Conservation (phyloP, 2,797 vertebrate genomes). For the Macroramphosus scolopax region DNA sequence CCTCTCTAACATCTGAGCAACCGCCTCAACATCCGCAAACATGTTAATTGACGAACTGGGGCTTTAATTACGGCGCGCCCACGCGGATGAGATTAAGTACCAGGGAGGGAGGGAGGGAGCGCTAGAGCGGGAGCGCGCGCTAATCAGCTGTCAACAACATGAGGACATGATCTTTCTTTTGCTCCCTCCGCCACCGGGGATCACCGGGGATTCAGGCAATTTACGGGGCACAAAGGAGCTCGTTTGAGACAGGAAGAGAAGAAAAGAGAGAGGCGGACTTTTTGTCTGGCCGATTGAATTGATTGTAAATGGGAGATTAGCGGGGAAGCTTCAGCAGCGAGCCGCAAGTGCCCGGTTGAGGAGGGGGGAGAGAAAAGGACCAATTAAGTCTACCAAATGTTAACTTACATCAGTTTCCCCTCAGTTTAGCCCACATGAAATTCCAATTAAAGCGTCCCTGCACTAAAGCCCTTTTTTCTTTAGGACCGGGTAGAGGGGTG, state of each 20-base stretch:
- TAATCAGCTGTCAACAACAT: conserved; percentile 97
- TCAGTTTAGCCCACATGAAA: conserved; percentile 96
- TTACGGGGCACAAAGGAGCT: conserved; percentile 94
- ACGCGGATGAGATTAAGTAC: too few species aligned
- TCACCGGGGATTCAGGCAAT: conserved; percentile 93
- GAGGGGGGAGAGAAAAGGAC: conserved; percentile 88
- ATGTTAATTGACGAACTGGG: conserved; percentile 93
- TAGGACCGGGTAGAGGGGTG: conserved; percentile 17
- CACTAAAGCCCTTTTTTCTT: conserved; percentile 74
- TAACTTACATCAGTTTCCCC: conserved; percentile 96
- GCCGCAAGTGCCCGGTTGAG: conserved; percentile 83
- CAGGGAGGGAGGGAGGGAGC: too few species aligned
- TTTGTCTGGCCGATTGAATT: conserved; percentile 98
- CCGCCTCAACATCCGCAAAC: conserved; percentile 90
- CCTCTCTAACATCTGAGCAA: conserved; percentile 93
- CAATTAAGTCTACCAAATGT: conserved; percentile 99
- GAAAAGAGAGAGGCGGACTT: conserved; percentile 95
- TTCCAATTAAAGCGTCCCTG: conserved; percentile 99
- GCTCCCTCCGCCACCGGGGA: conserved; percentile 81
- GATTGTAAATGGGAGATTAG: conserved; percentile 99
- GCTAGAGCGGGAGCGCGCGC: conserved; percentile 79
- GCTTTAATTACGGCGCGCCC: conserved; percentile 91
- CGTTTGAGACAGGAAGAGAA: conserved; percentile 95
- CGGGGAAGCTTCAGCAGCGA: conserved; percentile 87
- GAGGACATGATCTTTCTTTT: conserved; percentile 84